Base-by-base conservation (phyloP, 2,113 vertebrate species). In the Heliornis fulica region DNA sequence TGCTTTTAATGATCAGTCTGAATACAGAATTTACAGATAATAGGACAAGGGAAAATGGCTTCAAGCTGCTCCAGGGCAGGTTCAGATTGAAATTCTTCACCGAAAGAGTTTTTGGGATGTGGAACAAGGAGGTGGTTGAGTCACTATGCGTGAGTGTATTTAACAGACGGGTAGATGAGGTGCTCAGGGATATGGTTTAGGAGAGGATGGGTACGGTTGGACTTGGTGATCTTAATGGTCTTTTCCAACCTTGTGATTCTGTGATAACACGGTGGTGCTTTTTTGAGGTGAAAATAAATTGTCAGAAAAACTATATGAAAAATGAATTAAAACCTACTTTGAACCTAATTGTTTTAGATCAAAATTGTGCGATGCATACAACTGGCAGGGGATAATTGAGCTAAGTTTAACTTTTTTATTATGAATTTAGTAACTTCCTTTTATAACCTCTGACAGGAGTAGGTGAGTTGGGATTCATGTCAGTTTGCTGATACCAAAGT, bases 261-360 rank as follows among this genome's bases (percentile, higher is more conserved):
- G n/a, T n/a, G n/a, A n/a, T n/a, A n/a, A n/a, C n/a, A 51, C 16
- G 0, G 0, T 43, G 59, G 43, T 68, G 54, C 16, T 85, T 84
- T n/a, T 92, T 57, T 89, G 36, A 95, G 79, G 14, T 83, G 54
- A 83, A 91, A 93, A 77, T 6, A 70, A 41, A 28, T 46, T 72
- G 31, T 90, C 32, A 74, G 43, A 70, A 81, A 92, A 96, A 16
- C 68, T 71, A 13, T 56, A 56, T 56, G 34, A 78, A 93, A 88
- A 83, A 50, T 36, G 51, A 60, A 69, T 91, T 75, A 4, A 82
- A 74, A 81, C 57, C 6, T 72, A 23, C 70, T 93, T 61, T 87
- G 40, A 61, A 84, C 53, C 28, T 61, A 53, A 61, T 84, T 64
- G 21, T 83, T 87, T 90, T 88, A 51, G 7, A 7, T 77, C 65